phyloP scores from a whole-genome alignment of 1,140 invertebrate genomes.

The Lamellibrachia luymesi region DNA sequence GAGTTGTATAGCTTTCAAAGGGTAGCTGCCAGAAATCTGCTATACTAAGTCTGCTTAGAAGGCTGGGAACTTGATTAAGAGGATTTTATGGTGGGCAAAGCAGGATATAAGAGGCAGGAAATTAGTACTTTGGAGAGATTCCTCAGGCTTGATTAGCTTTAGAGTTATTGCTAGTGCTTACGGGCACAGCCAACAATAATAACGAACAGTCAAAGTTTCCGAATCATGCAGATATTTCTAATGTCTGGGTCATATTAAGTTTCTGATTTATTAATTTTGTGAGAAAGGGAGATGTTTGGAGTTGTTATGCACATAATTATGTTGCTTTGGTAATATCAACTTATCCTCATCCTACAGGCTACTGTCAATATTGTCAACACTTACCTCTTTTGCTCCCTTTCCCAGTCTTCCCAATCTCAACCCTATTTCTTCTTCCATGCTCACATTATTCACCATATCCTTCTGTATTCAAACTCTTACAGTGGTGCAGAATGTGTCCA shows the following conservation, averaged over 20 bases:
- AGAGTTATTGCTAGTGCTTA: conserved; percentile 1
- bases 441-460: neutral
- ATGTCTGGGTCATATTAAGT: neutral
- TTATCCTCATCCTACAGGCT: no score
- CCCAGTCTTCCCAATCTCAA: no score
- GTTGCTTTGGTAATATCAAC: no score
- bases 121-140: neutral
- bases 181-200: neutral
- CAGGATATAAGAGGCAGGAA: neutral
- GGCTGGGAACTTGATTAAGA: neutral
- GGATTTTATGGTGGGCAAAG: neutral
- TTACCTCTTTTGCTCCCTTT: no score
- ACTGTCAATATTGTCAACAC: no score
- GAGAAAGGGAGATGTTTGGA: neutral
- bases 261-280: neutral
- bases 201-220: neutral
- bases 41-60: neutral
- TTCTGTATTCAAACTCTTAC: no score
- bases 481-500: no score
- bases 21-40: neutral
- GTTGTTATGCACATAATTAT: neutral
- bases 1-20: neutral
- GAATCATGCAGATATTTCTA: neutral
- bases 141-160: neutral
- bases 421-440: neutral